Conservation (phyloP, 37 sponge, comb jelly and placozoan genomes). For the Hexactinellida sp. region DNA sequence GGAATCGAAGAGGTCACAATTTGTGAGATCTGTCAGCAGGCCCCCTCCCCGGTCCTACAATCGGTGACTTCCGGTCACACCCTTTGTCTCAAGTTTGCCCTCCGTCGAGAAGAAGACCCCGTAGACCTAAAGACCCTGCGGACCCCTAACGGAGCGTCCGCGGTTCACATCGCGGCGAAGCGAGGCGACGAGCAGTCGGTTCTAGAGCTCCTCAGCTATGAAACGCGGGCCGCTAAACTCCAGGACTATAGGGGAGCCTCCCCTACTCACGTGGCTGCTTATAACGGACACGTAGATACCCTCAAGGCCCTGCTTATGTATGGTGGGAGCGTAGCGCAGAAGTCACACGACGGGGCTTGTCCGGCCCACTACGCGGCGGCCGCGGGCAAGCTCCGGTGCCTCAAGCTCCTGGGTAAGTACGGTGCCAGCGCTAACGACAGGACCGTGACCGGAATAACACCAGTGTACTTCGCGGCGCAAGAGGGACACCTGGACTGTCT, state of each 20-base stretch:
- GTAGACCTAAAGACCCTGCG: slow-evolving; percentile 12
- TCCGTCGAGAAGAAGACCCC: not conserved
- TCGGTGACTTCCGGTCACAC: slow-evolving; percentile 30
- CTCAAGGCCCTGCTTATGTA: slow-evolving; percentile 32
- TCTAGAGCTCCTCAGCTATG: slow-evolving; percentile 25
- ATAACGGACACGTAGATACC: slow-evolving; percentile 50
- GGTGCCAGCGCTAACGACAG: slow-evolving; percentile 37
- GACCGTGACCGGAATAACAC: slow-evolving; percentile 67
- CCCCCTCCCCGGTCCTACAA: slow-evolving; percentile 21
- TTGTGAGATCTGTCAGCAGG: slow-evolving; percentile 26
- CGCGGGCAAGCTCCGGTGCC: slow-evolving; percentile 41
- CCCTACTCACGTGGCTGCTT: slow-evolving; percentile 55
- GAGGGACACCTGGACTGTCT: slow-evolving; percentile 73
- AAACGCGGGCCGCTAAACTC: slow-evolving; percentile 19
- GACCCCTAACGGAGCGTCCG: slow-evolving; percentile 36
- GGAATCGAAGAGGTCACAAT: not conserved
- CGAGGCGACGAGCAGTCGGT: slow-evolving; percentile 23
- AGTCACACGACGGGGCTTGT: slow-evolving; percentile 64
- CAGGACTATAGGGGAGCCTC: slow-evolving; percentile 59
- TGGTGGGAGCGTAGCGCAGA: slow-evolving; percentile 13
- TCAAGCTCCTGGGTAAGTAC: slow-evolving; percentile 30
- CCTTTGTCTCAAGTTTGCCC: slow-evolving; percentile 35
- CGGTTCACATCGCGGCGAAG: slow-evolving; percentile 56
- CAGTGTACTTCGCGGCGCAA: slow-evolving; percentile 88
- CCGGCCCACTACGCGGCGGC: slow-evolving; percentile 63